A percentile compares a stretch with the other conserved stretches of the same genome.
phyloP scores from a whole-genome alignment of 2,113 vertebrate genomes.

The Aspiorhynchus laticeps region DNA sequence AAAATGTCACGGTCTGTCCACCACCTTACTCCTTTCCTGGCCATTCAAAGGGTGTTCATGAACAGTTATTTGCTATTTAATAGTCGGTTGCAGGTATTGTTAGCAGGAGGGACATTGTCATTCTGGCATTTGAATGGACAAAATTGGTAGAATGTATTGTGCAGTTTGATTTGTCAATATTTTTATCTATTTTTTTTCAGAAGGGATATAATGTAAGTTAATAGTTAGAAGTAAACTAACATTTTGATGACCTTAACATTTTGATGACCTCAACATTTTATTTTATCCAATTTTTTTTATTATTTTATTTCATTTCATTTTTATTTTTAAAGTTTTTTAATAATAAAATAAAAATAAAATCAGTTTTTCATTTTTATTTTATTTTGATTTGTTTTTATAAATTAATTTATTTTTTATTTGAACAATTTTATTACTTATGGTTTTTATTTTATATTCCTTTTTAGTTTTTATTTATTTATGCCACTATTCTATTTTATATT shows the following conservation, averaged over 20 bases:
- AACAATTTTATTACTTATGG: neutral
- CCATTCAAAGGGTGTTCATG: too few relatives aligned
- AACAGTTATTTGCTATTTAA: neutral
- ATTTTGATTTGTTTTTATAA: neutral
- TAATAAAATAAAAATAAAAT: too few relatives aligned
- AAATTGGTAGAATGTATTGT: neutral
- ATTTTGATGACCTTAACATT: neutral
- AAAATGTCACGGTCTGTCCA: neutral
- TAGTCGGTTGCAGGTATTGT: neutral
- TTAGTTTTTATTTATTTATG: too few relatives aligned
- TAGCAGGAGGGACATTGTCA: neutral
- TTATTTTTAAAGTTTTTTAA: too few relatives aligned
- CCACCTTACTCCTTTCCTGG: slow-evolving; percentile 40
- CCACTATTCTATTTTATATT: too few relatives aligned
- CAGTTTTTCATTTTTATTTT: neutral
- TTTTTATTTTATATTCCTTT: too few relatives aligned
- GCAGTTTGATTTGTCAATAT: neutral
- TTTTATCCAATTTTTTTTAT: neutral
- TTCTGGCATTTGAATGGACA: neutral
- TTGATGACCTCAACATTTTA: neutral
- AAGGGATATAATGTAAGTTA: neutral
- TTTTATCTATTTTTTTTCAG: neutral
- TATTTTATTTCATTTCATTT: neutral
- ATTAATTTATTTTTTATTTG: neutral
- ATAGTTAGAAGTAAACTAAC: neutral